phyloP scores from a whole-genome alignment of 2,797 vertebrate genomes.

The Epinephelus awoara region DNA sequence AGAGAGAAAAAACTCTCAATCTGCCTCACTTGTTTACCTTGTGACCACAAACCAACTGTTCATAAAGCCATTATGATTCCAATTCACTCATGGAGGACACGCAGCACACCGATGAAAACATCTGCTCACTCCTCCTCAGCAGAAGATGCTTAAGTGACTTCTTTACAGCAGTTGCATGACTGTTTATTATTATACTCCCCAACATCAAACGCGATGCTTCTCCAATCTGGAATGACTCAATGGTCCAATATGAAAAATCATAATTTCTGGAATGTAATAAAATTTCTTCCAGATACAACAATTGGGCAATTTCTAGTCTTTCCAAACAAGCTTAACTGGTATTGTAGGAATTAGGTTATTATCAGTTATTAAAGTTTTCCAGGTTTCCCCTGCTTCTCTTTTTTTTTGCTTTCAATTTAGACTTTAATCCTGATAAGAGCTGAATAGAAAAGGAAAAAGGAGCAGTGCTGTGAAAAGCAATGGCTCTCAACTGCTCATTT shows the following conservation, averaged over 20 bases:
- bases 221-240: conserved; percentile 35
- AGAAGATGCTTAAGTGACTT: conserved; percentile 32
- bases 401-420: conserved; percentile 23
- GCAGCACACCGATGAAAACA: conserved; percentile 36
- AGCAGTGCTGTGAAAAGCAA: conserved; percentile 29
- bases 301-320: conserved; percentile 29
- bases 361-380: conserved; percentile 33
- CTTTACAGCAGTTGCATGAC: conserved; percentile 36
- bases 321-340: conserved; percentile 17
- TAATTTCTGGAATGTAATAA: conserved; percentile 28
- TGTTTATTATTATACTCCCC: conserved; percentile 31
- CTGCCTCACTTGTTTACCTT: conserved; percentile 17
- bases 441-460: conserved; percentile 14
- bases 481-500: conserved; percentile 50
- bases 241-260: conserved; percentile 27
- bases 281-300: conserved; percentile 43
- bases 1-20: conserved; percentile 2
- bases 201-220: conserved; percentile 21
- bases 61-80: conserved; percentile 13
- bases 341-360: conserved; percentile 18
- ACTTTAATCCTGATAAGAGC: conserved; percentile 31
- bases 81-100: conserved; percentile 30
- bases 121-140: conserved; percentile 32
- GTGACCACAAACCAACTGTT: conserved; percentile 34
- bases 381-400: conserved; percentile 16